phyloP scores from a whole-genome alignment of 2,888 invertebrate species.

The Caenorhabditis doughertyi region DNA sequence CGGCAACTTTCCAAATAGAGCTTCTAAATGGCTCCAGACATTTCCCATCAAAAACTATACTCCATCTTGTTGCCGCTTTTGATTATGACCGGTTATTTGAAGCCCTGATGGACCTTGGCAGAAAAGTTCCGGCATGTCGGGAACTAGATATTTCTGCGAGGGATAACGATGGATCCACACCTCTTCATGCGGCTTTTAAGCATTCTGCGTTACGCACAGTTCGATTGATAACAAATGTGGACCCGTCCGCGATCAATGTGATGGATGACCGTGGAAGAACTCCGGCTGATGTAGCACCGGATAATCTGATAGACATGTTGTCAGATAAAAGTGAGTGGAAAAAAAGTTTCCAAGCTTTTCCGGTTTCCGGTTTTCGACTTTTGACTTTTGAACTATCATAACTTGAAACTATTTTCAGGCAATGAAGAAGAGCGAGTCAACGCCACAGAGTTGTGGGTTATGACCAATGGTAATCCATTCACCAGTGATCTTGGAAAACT shows the following conservation, averaged over 20 bases:
- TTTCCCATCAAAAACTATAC: constrained; percentile 83
- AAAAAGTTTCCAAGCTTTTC: not conserved
- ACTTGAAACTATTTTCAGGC: no score
- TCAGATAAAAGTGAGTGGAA: constrained; percentile 44
- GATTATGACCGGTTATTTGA: constrained; percentile 91
- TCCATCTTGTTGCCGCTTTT: constrained; percentile 93
- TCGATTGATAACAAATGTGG: constrained; percentile 29
- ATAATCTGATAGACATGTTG: constrained; percentile 39
- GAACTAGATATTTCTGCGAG: constrained; percentile 94
- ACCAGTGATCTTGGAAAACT: constrained; percentile 60
- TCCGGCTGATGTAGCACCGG: constrained; percentile 63
- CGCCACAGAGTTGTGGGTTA: constrained; percentile 75
- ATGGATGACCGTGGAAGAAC: constrained; percentile 70
- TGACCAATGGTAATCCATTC: constrained; percentile 74
- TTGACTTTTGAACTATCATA: no score
- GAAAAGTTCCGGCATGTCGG: constrained; percentile 88
- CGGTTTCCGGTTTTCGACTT: not conserved
- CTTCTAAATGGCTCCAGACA: constrained; percentile 42
- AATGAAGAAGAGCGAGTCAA: constrained; percentile 62
- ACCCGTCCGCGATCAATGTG: constrained; percentile 53
- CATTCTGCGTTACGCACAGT: constrained; percentile 19
- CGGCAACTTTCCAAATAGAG: constrained; percentile 6
- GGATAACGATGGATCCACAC: constrained; percentile 93
- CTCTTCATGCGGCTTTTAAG: constrained; percentile 85
- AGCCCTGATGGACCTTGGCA: constrained; percentile 85